phyloP scores from a whole-genome alignment of 92 coral and sea anemone species.

The Meandrina meandrites region DNA sequence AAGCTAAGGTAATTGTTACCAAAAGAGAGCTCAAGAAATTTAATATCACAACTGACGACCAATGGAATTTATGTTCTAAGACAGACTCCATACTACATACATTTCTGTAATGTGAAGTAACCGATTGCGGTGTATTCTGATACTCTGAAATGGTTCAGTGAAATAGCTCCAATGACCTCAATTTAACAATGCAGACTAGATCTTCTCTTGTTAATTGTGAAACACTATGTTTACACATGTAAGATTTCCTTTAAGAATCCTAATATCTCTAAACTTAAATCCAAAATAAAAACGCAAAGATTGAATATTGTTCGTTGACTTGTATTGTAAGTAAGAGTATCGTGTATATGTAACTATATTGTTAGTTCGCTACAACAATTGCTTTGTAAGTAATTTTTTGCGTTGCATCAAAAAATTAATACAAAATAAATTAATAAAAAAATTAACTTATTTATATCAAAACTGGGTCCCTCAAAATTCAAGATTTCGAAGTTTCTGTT shows the following conservation, averaged over 20 bases:
- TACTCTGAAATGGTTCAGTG: neutral
- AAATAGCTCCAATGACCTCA: neutral
- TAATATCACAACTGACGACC: conserved; percentile 29
- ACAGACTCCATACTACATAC: no score
- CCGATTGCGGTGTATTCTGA: no score
- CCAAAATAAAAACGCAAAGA: neutral
- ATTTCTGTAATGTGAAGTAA: no score
- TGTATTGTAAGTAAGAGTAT: neutral
- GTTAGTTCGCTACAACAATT: no score
- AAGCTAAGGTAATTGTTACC: neutral
- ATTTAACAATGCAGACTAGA: neutral
- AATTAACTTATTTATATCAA: no score
- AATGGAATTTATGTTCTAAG: neutral
- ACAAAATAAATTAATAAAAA: no score
- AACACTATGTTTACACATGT: neutral
- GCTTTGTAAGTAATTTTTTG: no score
- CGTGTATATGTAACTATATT: no score
- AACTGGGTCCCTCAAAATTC: no score
- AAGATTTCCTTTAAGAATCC: neutral
- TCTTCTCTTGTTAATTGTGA: neutral
- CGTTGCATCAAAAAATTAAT: no score
- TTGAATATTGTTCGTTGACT: neutral
- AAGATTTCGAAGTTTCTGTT: no score
- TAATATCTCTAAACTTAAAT: neutral
- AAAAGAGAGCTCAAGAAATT: neutral